Conservation (phyloP, 1,140 invertebrate genomes). For the Brachionus angularis region DNA sequence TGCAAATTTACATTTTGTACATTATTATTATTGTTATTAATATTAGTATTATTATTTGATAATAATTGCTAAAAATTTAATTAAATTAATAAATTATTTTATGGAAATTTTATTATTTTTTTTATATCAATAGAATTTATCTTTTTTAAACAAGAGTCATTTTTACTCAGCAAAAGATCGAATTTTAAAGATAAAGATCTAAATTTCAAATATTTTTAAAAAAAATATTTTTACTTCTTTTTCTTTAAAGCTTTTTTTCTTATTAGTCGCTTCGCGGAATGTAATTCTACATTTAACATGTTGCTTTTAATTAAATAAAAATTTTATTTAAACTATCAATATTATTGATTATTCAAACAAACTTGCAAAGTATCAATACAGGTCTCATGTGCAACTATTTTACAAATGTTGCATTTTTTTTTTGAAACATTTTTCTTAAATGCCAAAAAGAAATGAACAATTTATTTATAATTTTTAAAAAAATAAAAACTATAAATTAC, state of each 20-base stretch:
- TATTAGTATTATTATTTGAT: no score
- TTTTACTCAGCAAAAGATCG: no score
- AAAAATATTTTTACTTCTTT: constrained; percentile 31
- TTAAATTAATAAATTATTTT: no score
- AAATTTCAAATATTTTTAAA: background rate
- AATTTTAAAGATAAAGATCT: background rate
- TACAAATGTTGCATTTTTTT: constrained; percentile 29
- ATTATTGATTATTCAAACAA: background rate
- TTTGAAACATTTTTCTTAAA: background rate
- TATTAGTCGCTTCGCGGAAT: constrained; percentile 5
- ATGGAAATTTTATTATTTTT: no score
- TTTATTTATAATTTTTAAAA: no score
- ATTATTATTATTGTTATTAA: no score
- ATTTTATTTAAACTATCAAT: background rate
- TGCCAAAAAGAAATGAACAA: background rate
- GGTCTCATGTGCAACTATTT: constrained; percentile 33
- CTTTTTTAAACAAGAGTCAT: no score
- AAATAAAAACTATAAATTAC: no score
- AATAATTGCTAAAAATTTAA: no score
- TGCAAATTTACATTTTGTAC: constrained; percentile 16
- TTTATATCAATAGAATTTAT: no score
- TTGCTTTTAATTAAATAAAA: background rate
- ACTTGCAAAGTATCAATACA: constrained; percentile 33
- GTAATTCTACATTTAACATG: constrained; percentile 31
- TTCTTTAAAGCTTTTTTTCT: constrained; percentile 20